Evolutionary conservation across 1,140 invertebrate species (phyloP), one percentile per base, ranked within the genome.

Genomic region (Listronotus oregonensis): DNA sequence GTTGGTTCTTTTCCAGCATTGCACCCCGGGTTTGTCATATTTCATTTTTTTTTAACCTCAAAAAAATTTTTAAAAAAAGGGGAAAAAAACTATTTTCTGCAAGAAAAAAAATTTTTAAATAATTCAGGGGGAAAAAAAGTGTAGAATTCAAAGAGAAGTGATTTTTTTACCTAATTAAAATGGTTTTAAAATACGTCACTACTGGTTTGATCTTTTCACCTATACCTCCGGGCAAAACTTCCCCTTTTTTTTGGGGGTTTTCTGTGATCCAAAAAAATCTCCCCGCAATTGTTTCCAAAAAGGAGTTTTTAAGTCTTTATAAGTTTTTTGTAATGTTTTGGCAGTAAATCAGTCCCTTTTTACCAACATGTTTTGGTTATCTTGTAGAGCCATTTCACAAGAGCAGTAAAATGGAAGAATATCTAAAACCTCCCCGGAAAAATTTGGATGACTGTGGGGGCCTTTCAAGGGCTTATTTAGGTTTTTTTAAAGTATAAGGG

Each of bases 381-480:
- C 5, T 34, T 34, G 32, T 6, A 6, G 9, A 34, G 5, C 32
- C 32, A 34, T 34, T 34, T n/a, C n/a, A n/a, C n/a, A n/a, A n/a
- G n/a, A n/a, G n/a, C n/a, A n/a, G n/a, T n/a, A n/a, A n/a, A n/a
- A 95, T 95, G 92, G 93, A 94, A 81, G 93, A 96, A 84, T 95
- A 96, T 77, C 87, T 90, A 66, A 85, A 93, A 86, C 95, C 96
- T 80, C 97, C 97, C 3, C 99, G 95, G 91, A 85, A 97, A 72
- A 99, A 99, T 74, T 87, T 98, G 9, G 97, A 99, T 77, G 97
- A 96, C 79, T 97, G 92, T 81, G 98, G 98, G 43, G 97, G 97
- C 71, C 99, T 99, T 77, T 91, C 97, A 9, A 99, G 99, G 96
- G 98, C 98, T 39, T 88, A 90, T 3, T 95, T 99, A 67, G 98